phyloP scores from a whole-genome alignment of 1,140 invertebrate genomes.

The Goniozus legneri region DNA sequence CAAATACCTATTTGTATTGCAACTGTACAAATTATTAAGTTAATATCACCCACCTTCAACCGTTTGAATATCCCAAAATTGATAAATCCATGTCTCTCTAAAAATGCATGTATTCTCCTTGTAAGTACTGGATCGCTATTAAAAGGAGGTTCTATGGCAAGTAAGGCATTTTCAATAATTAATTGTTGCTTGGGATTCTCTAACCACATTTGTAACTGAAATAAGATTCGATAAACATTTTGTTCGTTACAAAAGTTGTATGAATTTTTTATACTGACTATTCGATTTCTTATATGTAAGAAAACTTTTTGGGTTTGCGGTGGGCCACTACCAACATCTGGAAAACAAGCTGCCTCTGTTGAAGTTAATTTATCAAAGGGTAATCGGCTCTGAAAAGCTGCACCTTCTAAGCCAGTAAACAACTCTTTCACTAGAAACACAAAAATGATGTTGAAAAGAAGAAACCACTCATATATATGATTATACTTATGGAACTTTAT shows the following conservation, averaged over 20 bases:
- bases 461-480: background rate
- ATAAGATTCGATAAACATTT: slow-evolving; percentile 16
- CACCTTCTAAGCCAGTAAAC: slow-evolving; percentile 76
- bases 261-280: slow-evolving; percentile 56
- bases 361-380: slow-evolving; percentile 94
- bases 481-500: slow-evolving; percentile 18
- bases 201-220: slow-evolving; percentile 89
- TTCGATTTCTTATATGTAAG: slow-evolving; percentile 86
- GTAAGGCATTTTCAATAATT: slow-evolving; percentile 75
- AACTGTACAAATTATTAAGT: background rate
- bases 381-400: slow-evolving; percentile 88
- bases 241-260: background rate
- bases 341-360: slow-evolving; percentile 89
- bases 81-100: slow-evolving; percentile 95
- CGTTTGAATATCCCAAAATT: slow-evolving; percentile 97
- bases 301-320: slow-evolving; percentile 86
- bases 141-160: slow-evolving; percentile 84
- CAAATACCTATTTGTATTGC: slow-evolving; percentile 9
- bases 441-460: slow-evolving; percentile 14
- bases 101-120: slow-evolving; percentile 82
- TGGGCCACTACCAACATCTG: slow-evolving; percentile 79
- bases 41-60: slow-evolving; percentile 65
- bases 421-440: slow-evolving; percentile 49
- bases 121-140: slow-evolving; percentile 86
- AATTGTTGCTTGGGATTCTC: slow-evolving; percentile 94